These are phyloP conservation scores for Zoanthus sociatus DNA, from an alignment of 92 coral and sea anemone genomes.

Conservation along the genomic window DNA sequence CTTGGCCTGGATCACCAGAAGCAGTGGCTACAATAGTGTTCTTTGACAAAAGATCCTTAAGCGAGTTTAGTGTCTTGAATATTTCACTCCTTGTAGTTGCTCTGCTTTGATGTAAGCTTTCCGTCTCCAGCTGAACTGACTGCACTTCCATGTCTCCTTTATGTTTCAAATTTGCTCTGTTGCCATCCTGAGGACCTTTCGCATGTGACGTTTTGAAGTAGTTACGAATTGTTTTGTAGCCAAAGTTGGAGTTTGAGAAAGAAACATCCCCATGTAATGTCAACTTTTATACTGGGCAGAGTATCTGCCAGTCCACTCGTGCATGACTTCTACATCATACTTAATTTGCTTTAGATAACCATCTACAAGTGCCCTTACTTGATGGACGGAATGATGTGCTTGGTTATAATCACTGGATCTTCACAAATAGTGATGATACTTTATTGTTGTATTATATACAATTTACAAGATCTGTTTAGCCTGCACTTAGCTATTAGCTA, in stretches of 20 bases:
- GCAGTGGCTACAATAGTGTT: slow-evolving; percentile 46
- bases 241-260: slow-evolving; percentile 58
- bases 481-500: too few relatives aligned
- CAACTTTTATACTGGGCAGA: slow-evolving; percentile 67
- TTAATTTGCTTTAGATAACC: slow-evolving; percentile 51
- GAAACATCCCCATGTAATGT: slow-evolving; percentile 66
- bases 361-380: slow-evolving; percentile 35
- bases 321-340: slow-evolving; percentile 42
- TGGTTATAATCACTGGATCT: slow-evolving; percentile 20
- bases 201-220: slow-evolving; percentile 65
- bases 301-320: slow-evolving; percentile 69
- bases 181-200: slow-evolving; percentile 67
- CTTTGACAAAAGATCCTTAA: slow-evolving; percentile 23
- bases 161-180: slow-evolving; percentile 54
- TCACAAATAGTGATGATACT: too few relatives aligned
- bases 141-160: slow-evolving; percentile 65
- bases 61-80: background rate
- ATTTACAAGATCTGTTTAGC: too few relatives aligned
- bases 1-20: slow-evolving; percentile 52
- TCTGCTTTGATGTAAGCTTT: slow-evolving; percentile 28
- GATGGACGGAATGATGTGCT: slow-evolving; percentile 61
- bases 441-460: too few relatives aligned
- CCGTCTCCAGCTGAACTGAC: slow-evolving; percentile 14
- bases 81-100: slow-evolving; percentile 9
- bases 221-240: slow-evolving; percentile 59